These are phyloP conservation scores for Drosophila affinis DNA, from an alignment of 2,888 invertebrate species.

Conservation along the genomic window DNA sequence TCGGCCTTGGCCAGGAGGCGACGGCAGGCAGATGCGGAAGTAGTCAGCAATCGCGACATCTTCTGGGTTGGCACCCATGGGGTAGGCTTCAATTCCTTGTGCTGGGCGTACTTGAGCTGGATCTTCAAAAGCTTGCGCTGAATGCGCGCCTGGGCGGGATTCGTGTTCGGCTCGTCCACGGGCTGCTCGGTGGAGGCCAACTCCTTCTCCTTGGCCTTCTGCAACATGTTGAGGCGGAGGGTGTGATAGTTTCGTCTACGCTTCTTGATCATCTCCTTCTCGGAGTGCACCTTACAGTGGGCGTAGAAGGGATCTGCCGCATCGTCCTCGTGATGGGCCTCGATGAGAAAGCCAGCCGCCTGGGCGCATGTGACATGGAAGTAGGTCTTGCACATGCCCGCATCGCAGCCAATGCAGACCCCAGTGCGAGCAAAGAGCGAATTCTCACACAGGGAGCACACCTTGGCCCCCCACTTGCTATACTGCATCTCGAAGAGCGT, in stretches of 20 bases:
- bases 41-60: constrained; percentile 94
- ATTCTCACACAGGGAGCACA: constrained; percentile 95
- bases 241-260: constrained; percentile 94
- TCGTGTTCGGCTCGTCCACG: constrained; percentile 81
- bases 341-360: constrained; percentile 95
- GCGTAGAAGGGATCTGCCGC: constrained; percentile 99
- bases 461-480: constrained; percentile 96
- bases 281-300: constrained; percentile 97
- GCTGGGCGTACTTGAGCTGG: constrained; percentile 90
- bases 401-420: constrained; percentile 98
- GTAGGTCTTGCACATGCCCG: constrained; percentile 98
- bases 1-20: constrained; percentile 93
- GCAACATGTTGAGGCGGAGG: constrained; percentile 91
- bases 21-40: constrained; percentile 94
- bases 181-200: constrained; percentile 27
- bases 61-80: constrained; percentile 98
- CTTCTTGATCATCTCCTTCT: constrained; percentile 92
- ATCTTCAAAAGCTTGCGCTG: constrained; percentile 93
- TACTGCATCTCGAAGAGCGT: constrained; percentile 99
- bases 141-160: constrained; percentile 89
- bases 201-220: constrained; percentile 85
- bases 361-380: constrained; percentile 99
- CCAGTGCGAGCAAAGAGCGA: constrained; percentile 94
- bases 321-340: constrained; percentile 95
- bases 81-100: constrained; percentile 89